Evolutionary conservation across 2,113 vertebrate genomes (phyloP), one percentile per base, ranked within the genome.

Genomic region (Dasyprocta punctata): DNA sequence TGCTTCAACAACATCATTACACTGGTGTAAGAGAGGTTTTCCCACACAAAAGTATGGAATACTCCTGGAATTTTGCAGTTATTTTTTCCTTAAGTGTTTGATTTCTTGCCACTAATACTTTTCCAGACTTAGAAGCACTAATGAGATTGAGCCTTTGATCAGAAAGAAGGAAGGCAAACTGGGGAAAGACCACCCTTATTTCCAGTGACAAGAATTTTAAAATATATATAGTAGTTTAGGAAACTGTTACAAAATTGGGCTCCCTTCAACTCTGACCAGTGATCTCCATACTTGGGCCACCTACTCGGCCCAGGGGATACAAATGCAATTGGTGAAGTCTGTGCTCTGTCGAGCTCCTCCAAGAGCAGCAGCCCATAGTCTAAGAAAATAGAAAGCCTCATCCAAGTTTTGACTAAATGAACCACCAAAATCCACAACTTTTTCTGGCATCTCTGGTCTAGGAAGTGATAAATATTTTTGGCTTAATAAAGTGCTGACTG

Each of bases 391-490:
- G 24, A 86, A 95, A 92, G 92, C 6, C 63, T 60, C 0, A 19
- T 96, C 94, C 96, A 98, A 97, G 88, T 95, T 97, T 94, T 91
- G 49, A 97, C 95, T 94, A 86, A 94, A 67, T 7, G 44, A 95
- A 92, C 88, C 36, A 92, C 96, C 96, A 97, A 98, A 90, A 96
- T 96, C 86, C 92, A 97, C 96, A 97, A 92, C 54, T 58, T 91
- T 90, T 86, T 91, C 97, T 96, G 95, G 95, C 88, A 97, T 92
- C 95, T 86, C 65, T 69, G 13, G 63, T 86, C 92, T 71, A 73
- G 94, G 96, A 86, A 97, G 95, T 89, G 96, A 98, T 97, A 97
- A 97, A 94, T 97, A 96, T 87, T 97, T 97, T 96, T 95, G 94
- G 94, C 94, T 95, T 97, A 97, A 97, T 97, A 96, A 93, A 61